Evolutionary conservation across 2,113 vertebrate genomes (phyloP).

Genomic region (Platichthys flesus): DNA sequence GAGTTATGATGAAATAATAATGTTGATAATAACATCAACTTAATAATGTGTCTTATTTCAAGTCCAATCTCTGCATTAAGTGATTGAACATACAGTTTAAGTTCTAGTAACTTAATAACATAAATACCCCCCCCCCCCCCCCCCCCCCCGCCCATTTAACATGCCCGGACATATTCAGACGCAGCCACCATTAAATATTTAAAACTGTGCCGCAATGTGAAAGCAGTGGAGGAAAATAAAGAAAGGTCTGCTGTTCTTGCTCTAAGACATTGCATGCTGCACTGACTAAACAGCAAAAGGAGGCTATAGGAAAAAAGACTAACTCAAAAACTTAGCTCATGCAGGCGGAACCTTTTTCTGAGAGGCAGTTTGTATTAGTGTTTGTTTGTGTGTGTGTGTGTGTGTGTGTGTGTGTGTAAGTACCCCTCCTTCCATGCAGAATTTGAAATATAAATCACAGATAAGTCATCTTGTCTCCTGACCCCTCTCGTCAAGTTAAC

Average conservation of each 20-base stretch:
- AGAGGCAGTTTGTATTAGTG: not conserved
- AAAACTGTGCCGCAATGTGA: not conserved
- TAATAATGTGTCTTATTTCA: too few species aligned
- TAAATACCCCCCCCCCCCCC: too few species aligned
- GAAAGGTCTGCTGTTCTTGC: conserved; percentile 13
- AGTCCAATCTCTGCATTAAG: too few species aligned
- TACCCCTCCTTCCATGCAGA: not conserved
- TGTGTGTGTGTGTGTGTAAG: not conserved
- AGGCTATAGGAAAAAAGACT: conserved; percentile 5
- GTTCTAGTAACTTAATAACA: too few species aligned
- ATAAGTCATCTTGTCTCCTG: not conserved
- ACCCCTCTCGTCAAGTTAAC: conserved; percentile 1
- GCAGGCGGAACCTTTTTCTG: conserved; percentile 20
- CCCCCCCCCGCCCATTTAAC: too few species aligned
- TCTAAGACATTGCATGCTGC: conserved; percentile 29
- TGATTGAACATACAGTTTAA: too few species aligned
- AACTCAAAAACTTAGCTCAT: conserved; percentile 14
- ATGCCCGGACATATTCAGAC: too few species aligned
- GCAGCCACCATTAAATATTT: not conserved
- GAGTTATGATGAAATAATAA: too few species aligned
- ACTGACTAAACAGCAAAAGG: conserved; percentile 40
- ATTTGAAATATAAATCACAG: conserved; percentile 49
- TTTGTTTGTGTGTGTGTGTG: too few species aligned
- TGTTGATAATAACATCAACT: too few species aligned
- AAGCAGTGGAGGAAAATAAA: conserved; percentile 7